Percentiles rank a stretch among this genome's conserved stretches.
These are phyloP conservation scores for Drosophila paulistorum DNA, from an alignment of 1,140 invertebrate species.

Conservation along the genomic window DNA sequence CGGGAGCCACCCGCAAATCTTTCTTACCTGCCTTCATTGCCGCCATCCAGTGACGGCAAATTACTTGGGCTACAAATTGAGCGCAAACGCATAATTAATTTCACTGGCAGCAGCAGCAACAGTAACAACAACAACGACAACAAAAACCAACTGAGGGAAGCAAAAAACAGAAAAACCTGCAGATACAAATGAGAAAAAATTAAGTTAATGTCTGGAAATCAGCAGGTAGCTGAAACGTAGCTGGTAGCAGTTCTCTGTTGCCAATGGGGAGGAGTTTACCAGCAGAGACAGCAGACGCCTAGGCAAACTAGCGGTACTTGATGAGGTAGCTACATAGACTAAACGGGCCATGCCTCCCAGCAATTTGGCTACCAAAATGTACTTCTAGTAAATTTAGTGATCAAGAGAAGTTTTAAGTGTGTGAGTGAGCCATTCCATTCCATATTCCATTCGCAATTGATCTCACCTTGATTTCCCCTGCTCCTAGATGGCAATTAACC, in stretches of 20 bases:
- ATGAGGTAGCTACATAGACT: slow-evolving; percentile 30
- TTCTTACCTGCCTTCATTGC: slow-evolving; percentile 54
- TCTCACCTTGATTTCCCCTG: neutral
- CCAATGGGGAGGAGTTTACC: slow-evolving; percentile 2
- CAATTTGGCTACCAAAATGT: slow-evolving; percentile 12
- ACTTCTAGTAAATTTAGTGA: neutral
- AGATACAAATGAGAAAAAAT: slow-evolving; percentile 64
- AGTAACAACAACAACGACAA: neutral
- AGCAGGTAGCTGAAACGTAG: slow-evolving; percentile 52
- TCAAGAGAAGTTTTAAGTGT: neutral
- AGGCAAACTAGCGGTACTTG: slow-evolving; percentile 59
- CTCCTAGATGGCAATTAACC: slow-evolving; percentile 49
- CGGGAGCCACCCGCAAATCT: slow-evolving; percentile 67
- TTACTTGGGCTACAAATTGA: slow-evolving; percentile 77
- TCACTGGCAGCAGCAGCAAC: slow-evolving; percentile 49
- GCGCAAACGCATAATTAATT: slow-evolving; percentile 80
- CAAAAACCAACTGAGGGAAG: slow-evolving; percentile 11
- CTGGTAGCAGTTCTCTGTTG: slow-evolving; percentile 9
- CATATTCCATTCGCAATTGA: neutral
- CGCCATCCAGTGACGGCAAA: slow-evolving; percentile 27
- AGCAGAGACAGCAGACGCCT: slow-evolving; percentile 20
- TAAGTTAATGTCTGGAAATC: slow-evolving; percentile 77
- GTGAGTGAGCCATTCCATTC: too few relatives aligned
- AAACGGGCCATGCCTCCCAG: slow-evolving; percentile 22
- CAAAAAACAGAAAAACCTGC: slow-evolving; percentile 16